Conservation (phyloP, 92 coral and sea anemone species). For the Micromussa lordhowensis region DNA sequence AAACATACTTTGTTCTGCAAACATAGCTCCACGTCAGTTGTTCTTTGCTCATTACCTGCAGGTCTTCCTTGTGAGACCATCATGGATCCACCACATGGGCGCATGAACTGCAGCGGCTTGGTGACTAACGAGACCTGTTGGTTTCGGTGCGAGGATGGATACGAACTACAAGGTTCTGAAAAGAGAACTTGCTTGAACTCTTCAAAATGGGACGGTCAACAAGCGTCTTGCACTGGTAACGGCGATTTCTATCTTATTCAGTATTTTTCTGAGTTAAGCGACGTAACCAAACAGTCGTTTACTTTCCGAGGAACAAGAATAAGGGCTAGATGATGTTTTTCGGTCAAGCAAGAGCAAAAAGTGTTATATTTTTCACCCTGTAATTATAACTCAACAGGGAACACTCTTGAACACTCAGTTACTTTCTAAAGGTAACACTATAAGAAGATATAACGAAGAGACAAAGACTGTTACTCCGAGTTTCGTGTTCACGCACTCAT, state of each 20-base stretch:
- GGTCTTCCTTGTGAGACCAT: slow-evolving; percentile 61
- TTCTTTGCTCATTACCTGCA: neutral
- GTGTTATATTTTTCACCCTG: too few species aligned
- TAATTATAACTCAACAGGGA: too few species aligned
- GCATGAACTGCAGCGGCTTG: slow-evolving; percentile 57
- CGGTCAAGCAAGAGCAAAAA: too few species aligned
- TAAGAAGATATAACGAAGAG: too few species aligned
- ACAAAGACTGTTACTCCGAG: too few species aligned
- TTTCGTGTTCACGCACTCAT: too few species aligned
- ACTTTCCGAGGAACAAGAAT: too few species aligned
- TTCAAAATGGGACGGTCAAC: slow-evolving; percentile 51
- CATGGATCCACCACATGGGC: slow-evolving; percentile 40
- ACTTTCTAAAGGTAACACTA: too few species aligned
- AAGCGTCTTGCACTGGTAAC: slow-evolving; percentile 50
- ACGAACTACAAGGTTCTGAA: slow-evolving; percentile 53
- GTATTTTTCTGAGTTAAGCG: neutral
- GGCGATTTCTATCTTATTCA: neutral
- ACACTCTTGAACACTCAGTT: too few species aligned
- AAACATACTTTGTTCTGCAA: neutral
- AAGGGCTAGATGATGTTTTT: too few species aligned
- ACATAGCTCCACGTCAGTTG: neutral
- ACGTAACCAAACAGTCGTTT: too few species aligned
- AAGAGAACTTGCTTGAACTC: slow-evolving; percentile 49
- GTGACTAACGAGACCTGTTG: slow-evolving; percentile 54
- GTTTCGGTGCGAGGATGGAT: slow-evolving; percentile 56